A percentile compares a stretch with the other conserved stretches of the same genome.
These are phyloP conservation scores for Leptopilina boulardi DNA, from an alignment of 1,140 invertebrate species.

Conservation along the genomic window DNA sequence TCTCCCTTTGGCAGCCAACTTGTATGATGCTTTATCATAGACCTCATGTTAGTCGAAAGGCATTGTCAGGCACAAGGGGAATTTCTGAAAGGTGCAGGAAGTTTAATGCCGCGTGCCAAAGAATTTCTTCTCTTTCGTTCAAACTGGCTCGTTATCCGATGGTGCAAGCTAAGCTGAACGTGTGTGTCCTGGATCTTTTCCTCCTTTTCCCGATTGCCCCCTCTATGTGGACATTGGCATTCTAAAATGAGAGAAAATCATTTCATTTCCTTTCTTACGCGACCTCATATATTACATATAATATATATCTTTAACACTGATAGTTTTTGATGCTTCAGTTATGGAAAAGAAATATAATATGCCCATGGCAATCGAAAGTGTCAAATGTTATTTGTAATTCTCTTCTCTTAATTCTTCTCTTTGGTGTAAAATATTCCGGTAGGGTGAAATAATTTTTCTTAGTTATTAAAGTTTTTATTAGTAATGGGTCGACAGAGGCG, in stretches of 20 bases:
- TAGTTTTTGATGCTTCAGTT: no score
- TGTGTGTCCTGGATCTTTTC: slow-evolving; percentile 2
- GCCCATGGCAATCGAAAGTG: no score
- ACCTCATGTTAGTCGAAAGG: not conserved
- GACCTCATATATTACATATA: no score
- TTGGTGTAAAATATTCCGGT: no score
- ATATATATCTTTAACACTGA: no score
- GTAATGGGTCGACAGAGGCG: slow-evolving; percentile 46
- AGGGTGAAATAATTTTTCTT: no score
- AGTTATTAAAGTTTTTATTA: not conserved
- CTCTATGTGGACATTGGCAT: not conserved
- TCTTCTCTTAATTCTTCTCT: no score
- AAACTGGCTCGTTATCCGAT: slow-evolving; percentile 48
- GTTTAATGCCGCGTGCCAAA: slow-evolving; percentile 8
- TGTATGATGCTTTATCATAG: slow-evolving; percentile 3
- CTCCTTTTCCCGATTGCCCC: not conserved
- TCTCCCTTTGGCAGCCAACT: slow-evolving; percentile 1
- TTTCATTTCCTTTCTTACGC: not conserved
- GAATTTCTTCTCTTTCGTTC: slow-evolving; percentile 40
- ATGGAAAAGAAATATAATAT: no score
- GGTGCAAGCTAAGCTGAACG: slow-evolving; percentile 33
- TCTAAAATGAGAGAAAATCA: slow-evolving; percentile 32
- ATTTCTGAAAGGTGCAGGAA: not conserved
- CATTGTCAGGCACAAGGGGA: not conserved
- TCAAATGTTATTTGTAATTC: no score